Percentiles rank a stretch among this genome's conserved stretches.
These are phyloP conservation scores for Antennarius maculatus DNA, from an alignment of 2,797 vertebrate genomes.

Conservation along the genomic window DNA sequence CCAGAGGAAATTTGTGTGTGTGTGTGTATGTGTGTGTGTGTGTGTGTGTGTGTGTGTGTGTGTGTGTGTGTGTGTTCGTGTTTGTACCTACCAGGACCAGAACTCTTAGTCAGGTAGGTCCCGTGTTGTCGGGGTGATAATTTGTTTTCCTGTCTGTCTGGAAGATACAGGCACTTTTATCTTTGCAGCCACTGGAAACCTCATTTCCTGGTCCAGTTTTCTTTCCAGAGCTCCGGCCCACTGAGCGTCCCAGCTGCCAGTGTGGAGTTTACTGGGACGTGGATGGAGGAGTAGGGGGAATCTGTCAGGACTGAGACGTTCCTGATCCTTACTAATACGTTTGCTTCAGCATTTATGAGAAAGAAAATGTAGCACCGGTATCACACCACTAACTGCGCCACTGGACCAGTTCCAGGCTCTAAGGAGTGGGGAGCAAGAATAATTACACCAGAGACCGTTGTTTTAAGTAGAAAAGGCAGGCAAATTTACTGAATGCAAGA, in stretches of 20 bases:
- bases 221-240: conserved; percentile 50
- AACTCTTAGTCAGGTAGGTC: conserved; percentile 39
- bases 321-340: background rate
- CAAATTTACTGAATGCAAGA: no score
- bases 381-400: no score
- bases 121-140: conserved; percentile 62
- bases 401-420: no score
- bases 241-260: conserved; percentile 31
- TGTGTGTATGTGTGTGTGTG: conserved; percentile 30
- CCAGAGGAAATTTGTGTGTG: conserved; percentile 13
- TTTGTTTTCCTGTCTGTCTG: conserved; percentile 66
- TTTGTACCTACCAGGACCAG: conserved; percentile 33
- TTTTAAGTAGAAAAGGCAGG: no score
- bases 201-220: conserved; percentile 70
- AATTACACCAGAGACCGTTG: no score
- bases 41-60: background rate
- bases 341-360: background rate
- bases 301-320: background rate
- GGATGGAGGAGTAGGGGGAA: background rate
- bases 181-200: conserved; percentile 68
- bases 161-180: conserved; percentile 60
- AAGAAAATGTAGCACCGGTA: no score
- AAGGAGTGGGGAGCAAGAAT: no score
- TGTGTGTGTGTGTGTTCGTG: conserved; percentile 7
- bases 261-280: conserved; percentile 28